phyloP scores from a whole-genome alignment of 2,888 invertebrate genomes.

The Hypsopygia costalis region DNA sequence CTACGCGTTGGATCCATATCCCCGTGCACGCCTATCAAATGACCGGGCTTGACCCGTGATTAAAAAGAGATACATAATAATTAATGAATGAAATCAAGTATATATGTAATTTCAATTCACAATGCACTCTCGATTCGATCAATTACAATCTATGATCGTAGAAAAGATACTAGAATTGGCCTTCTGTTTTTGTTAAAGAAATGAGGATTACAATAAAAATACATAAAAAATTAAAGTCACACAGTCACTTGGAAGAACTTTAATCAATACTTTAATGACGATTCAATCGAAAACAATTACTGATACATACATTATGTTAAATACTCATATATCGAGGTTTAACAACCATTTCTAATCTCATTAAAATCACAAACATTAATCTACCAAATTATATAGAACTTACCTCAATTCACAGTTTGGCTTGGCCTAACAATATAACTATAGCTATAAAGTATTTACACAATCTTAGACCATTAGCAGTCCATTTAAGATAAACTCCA shows the following conservation, averaged over 20 bases:
- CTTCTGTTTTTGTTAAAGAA: no score
- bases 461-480: conserved; percentile 32
- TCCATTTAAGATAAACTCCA: conserved; percentile 4
- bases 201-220: no score
- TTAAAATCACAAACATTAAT: conserved; percentile 35
- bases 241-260: conserved; percentile 61
- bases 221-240: conserved; percentile 15
- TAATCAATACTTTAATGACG: conserved; percentile 45
- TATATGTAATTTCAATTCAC: no score
- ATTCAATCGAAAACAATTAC: conserved; percentile 48
- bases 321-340: conserved; percentile 36
- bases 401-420: conserved; percentile 56
- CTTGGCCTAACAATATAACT: conserved; percentile 44
- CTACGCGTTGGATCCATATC: no score
- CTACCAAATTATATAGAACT: conserved; percentile 24
- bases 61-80: no score
- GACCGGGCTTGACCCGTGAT: no score
- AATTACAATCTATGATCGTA: no score
- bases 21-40: no score
- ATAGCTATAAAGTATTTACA: conserved; percentile 33
- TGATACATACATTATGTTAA: conserved; percentile 28
- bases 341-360: conserved; percentile 46
- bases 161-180: no score
- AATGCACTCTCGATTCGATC: no score
- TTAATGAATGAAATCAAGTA: no score